These are phyloP conservation scores for Synergus itoensis DNA, from an alignment of 2,888 invertebrate species.

Conservation along the genomic window DNA sequence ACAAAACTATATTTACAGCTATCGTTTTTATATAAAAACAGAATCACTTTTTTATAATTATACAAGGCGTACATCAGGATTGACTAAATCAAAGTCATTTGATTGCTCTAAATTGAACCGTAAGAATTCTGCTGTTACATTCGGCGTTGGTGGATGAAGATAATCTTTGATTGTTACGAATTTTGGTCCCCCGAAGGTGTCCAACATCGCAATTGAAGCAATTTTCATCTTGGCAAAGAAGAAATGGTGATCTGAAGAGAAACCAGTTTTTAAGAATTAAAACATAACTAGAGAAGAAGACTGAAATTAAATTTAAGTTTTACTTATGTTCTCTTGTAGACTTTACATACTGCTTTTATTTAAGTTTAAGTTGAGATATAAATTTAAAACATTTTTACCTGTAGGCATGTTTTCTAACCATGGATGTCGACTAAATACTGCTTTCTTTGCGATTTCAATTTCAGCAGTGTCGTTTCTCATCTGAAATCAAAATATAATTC, in stretches of 20 bases:
- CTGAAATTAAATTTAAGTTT: constrained; percentile 32
- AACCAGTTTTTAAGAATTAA: neutral
- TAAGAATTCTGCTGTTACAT: constrained; percentile 44
- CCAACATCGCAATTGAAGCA: constrained; percentile 86
- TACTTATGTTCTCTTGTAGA: no score
- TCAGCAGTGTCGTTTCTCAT: constrained; percentile 80
- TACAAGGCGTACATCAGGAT: neutral
- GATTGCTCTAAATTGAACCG: constrained; percentile 5
- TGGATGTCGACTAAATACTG: constrained; percentile 86
- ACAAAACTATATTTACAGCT: neutral
- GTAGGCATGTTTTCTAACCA: constrained; percentile 84
- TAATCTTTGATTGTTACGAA: constrained; percentile 84
- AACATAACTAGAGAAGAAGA: neutral
- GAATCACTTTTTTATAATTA: neutral
- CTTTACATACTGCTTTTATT: no score
- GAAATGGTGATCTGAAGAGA: constrained; percentile 84
- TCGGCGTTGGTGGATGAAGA: constrained; percentile 69
- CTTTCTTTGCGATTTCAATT: constrained; percentile 81
- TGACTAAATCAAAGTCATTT: neutral
- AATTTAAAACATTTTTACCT: constrained; percentile 53
- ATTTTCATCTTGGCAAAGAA: constrained; percentile 89
- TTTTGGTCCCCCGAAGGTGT: constrained; percentile 90
- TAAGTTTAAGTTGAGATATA: neutral
- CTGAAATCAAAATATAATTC: constrained; percentile 72
- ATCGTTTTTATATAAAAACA: no score